Evolutionary conservation across 1,140 invertebrate species (phyloP), one percentile per base, ranked within the genome.

Genomic region (Lepidurus apus): DNA sequence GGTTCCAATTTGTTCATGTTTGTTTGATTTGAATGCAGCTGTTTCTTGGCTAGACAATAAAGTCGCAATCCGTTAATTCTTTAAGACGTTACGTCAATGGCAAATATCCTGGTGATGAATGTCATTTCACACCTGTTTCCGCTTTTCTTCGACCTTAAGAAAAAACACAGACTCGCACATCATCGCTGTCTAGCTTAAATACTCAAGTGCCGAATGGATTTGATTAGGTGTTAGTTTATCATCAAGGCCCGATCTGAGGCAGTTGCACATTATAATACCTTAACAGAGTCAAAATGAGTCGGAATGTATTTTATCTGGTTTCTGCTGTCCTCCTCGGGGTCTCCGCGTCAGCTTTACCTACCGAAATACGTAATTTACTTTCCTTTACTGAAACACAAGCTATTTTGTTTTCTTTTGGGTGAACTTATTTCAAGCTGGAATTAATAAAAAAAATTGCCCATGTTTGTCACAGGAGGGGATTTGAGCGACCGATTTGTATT

Each of bases 21-120:
- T 65, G 13, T 65, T 65, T 21, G 4, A 34, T 65, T 65, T 21
- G 17, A 65, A 65, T 11, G 53, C 53, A 65, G n/a, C 53, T 65
- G 53, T 65, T 65, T 65, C 21, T 65, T 34, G 34, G 53, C 53
- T 65, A 21, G 53, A 65, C n/a, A 65, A 65, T 65, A 65, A 65
- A 65, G 17, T 65, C n/a, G 21, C 13, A 21, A 65, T 21, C 0
- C 21, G 53, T 65, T 34, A n/a, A 65, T 65, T 9, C 45, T 10
- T 17, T 21, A 21, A n/a, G 17, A 3, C 53, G 34, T 65, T 65
- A 65, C 53, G 53, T 65, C 53, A 65, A 13, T 65, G 21, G 53
- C 13, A 17, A 65, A 65, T 21, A 21, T 21, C 53, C 7, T 9
- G 53, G 17, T 21, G 17, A 21, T 5, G 53, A 65, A 65, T 65